phyloP scores from a whole-genome alignment of 2,113 vertebrate species.

The Carettochelys insculpta region DNA sequence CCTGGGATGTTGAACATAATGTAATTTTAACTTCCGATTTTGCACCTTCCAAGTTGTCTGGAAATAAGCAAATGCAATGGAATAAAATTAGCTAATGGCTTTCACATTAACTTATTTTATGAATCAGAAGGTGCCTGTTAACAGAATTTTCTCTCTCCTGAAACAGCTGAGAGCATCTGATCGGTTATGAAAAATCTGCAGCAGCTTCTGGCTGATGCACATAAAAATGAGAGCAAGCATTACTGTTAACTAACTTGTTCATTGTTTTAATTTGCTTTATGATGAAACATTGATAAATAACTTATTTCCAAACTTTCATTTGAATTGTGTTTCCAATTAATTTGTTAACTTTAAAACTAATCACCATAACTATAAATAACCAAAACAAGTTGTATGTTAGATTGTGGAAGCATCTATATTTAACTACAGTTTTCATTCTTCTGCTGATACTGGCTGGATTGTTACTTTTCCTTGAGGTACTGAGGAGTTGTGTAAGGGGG shows the following conservation, averaged over 20 bases:
- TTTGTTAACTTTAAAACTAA: background rate
- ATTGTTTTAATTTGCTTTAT: background rate
- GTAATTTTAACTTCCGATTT: no score
- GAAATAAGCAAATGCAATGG: no score
- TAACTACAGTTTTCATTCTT: background rate
- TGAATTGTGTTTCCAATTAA: background rate
- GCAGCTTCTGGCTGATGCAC: background rate
- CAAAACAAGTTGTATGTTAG: background rate
- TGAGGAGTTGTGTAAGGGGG: accelerated
- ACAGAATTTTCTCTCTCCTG: no score
- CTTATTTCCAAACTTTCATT: background rate
- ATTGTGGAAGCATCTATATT: background rate
- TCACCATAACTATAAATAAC: background rate
- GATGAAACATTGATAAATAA: background rate
- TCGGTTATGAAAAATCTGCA: background rate
- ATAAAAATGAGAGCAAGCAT: background rate
- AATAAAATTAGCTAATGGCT: no score
- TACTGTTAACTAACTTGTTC: background rate
- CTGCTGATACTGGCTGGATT: background rate
- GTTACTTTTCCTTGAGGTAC: background rate
- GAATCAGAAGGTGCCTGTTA: no score
- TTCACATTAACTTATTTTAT: no score
- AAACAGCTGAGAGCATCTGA: background rate
- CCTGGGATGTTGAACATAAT: no score
- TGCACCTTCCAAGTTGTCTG: no score